Evolutionary conservation across 1,140 invertebrate species (phyloP).

Genomic region (Laupala kohalensis): DNA sequence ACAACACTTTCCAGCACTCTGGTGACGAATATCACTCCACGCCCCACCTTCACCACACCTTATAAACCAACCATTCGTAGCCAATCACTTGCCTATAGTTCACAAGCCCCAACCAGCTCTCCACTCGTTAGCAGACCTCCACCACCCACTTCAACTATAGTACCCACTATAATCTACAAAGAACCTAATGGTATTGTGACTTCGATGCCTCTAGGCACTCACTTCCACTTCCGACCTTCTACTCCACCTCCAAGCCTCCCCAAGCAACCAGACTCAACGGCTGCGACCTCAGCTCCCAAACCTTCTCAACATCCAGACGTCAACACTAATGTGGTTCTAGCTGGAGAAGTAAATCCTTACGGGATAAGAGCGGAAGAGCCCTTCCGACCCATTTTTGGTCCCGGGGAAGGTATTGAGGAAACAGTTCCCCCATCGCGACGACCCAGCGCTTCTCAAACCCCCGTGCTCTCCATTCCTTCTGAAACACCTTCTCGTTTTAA

Average conservation of each 20-base stretch:
- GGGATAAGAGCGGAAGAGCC: slow-evolving; percentile 21
- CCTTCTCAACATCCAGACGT: neutral
- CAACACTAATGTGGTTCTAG: neutral
- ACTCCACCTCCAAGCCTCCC: neutral
- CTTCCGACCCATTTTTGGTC: slow-evolving; percentile 24
- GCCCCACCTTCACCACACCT: neutral
- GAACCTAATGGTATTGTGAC: slow-evolving; percentile 10
- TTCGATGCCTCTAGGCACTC: slow-evolving; percentile 15
- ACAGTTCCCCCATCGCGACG: neutral
- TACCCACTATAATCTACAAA: neutral
- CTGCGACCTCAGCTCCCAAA: neutral
- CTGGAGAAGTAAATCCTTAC: slow-evolving; percentile 23
- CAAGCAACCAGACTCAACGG: neutral
- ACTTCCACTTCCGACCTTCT: slow-evolving; percentile 17
- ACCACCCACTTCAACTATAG: neutral
- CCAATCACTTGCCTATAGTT: too few relatives aligned
- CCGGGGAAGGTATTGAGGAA: neutral
- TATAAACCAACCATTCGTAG: neutral
- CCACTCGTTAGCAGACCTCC: neutral
- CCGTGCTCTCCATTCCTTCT: neutral
- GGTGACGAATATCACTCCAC: neutral
- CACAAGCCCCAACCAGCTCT: neutral
- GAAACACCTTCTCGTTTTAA: neutral
- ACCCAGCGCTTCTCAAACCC: neutral
- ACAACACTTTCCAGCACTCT: neutral